These are phyloP conservation scores for Phorcus lineatus DNA, from an alignment of 2,888 invertebrate genomes.

Conservation along the genomic window DNA sequence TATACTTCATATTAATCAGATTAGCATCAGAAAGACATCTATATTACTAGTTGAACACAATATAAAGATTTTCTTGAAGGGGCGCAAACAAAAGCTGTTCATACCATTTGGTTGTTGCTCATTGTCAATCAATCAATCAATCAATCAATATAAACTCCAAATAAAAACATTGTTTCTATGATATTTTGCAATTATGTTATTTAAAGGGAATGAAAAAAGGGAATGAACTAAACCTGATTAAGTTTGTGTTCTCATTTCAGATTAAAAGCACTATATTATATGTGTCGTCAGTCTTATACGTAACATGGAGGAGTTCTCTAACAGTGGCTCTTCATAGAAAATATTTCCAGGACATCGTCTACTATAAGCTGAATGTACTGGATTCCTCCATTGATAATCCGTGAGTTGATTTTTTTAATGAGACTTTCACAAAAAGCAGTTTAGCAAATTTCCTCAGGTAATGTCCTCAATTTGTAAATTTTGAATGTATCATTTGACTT, in stretches of 20 bases:
- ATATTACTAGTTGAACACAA: no score
- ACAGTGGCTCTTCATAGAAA: constrained; percentile 76
- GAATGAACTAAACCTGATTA: background rate
- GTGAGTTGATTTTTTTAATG: constrained; percentile 69
- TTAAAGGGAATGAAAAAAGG: background rate
- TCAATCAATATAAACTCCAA: no score
- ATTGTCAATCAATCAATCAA: no score
- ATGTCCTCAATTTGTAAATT: background rate
- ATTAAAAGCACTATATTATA: constrained; percentile 76
- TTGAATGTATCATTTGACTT: background rate
- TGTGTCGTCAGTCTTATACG: constrained; percentile 76
- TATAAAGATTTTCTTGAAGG: no score
- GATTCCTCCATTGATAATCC: constrained; percentile 77
- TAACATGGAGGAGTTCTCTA: constrained; percentile 77
- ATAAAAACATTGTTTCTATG: no score
- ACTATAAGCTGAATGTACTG: constrained; percentile 77
- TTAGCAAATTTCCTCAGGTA: background rate
- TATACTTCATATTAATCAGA: no score
- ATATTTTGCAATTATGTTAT: no score
- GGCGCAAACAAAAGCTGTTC: no score
- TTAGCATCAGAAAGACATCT: no score
- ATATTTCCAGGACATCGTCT: constrained; percentile 78
- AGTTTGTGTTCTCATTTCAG: constrained; percentile 63
- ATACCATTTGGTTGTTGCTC: no score
- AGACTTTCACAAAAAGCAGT: no score